Evolutionary conservation across 2,797 vertebrate genomes (phyloP), one percentile per base, ranked within the genome.

Genomic region (Buphagus erythrorhynchus): DNA sequence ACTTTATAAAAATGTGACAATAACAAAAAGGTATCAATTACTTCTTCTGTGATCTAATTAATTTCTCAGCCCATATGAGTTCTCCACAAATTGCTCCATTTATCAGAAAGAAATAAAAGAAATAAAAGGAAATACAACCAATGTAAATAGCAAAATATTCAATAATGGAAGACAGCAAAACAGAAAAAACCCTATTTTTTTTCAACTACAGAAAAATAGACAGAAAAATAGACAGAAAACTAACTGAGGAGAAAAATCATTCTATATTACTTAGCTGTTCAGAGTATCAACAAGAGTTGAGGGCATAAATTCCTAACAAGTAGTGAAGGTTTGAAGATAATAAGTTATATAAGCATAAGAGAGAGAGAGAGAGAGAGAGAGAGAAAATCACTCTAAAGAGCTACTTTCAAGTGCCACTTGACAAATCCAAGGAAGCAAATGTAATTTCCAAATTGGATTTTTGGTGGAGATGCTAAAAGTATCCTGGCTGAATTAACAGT

Each of bases 341-440:
- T 8, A 35, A 62, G 14, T 45, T 65, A 68, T 11, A 45, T 16
- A 86, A 86, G 20, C 38, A 77, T 45, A 73, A 61, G 24, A 38
- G 42, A 51, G 35, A 72, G 49, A 46, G 43, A 61, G 24, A 38
- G 42, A 51, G 35, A 72, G 49, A 46, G 43, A 14, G 10, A 54
- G 45, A 66, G 63, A 62, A 88, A 81, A n/a, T 35, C 24, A 63
- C 26, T 52, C 24, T 18, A 3, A 52, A 68, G 31, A 61, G 18
- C 31, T 61, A 6, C 26, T 63, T 77, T 48, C 28, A 75, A 35
- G 35, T 33, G 24, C 28, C 76, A 65, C 24, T 65, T 81, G 62
- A 84, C 16, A 81, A 95, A 95, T 58, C 31, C 38, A 85, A 49
- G 51, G 43, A 79, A 88, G 11, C 4, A 75, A 95, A 75, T 13